Base-by-base conservation (phyloP, 1,140 invertebrate species). In the Neelides sp. region DNA sequence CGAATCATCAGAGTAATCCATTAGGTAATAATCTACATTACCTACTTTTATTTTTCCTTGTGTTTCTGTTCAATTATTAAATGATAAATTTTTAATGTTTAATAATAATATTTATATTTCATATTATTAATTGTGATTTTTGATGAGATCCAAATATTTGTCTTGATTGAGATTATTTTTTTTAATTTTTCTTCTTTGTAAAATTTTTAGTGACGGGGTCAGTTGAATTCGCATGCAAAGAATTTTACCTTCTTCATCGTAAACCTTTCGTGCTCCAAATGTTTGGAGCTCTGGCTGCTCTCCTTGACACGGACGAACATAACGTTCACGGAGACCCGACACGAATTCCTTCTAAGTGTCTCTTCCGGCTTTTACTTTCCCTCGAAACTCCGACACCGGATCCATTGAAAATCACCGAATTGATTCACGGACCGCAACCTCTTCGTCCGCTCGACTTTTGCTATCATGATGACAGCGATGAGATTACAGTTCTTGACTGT, bases 181-280 rank as follows among this genome's bases (percentile, higher is more conserved):
- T 50, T 8, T 15, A 15, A 34, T 10, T 34, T 15, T 34, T 15
- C 15, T 34, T 34, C 30, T 34, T 15, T 7, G 10, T 84, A 82
- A n/a, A n/a, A n/a, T n/a, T n/a, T 65, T 68, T 98, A 15, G 83
- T 98, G 1, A 93, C 85, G 1, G 83, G 85, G 1, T 93, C 93
- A 0, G 87, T 99, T 40, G 92, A 98, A 66, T 98, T 97, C 67
- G 86, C 91, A 0, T 93, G 94, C 4, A 94, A 96, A 64, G 94
- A 98, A 66, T 97, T 99, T 69, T 98, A 98, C 69, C 75, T 98
- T 40, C 79, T 99, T 66, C 97, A 99, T 64, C 76, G 95, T 49
- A 98, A 98, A 65, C 94, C 95, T 1, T 99, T 98, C 64, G 90
- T 98, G 54, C 73, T 98, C 19, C 88, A 99, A 76, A 94, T 98